phyloP scores from a whole-genome alignment of 2,797 vertebrate species.

The Sebastes hubbsi region DNA sequence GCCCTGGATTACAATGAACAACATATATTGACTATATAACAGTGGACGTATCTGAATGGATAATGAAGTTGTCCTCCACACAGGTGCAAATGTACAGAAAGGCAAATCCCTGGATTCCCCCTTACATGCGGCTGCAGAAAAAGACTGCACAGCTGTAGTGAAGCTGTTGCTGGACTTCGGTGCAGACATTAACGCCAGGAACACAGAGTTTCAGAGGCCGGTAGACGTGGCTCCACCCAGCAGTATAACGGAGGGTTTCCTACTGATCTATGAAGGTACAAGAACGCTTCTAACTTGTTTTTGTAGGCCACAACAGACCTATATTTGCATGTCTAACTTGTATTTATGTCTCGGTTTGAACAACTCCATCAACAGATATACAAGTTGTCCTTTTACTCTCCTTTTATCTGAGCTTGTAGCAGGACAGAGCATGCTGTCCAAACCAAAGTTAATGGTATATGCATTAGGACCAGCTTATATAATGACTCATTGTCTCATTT shows the following conservation, averaged over 20 bases:
- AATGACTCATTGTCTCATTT: neutral
- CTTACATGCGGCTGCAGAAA: constrained; percentile 90
- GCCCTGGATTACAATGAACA: neutral
- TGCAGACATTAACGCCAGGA: constrained; percentile 91
- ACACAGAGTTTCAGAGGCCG: constrained; percentile 88
- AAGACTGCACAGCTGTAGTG: constrained; percentile 86
- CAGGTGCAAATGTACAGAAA: constrained; percentile 93
- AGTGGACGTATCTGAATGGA: neutral
- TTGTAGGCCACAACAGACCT: neutral
- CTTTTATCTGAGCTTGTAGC: neutral
- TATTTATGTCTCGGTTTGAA: neutral
- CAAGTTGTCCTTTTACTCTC: neutral
- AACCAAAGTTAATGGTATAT: neutral
- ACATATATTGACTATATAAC: neutral
- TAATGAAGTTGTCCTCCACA: constrained; percentile 2
- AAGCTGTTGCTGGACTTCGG: constrained; percentile 93
- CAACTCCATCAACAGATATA: neutral
- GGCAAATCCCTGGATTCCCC: constrained; percentile 91
- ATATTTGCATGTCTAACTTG: neutral
- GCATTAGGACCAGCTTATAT: neutral
- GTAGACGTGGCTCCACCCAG: constrained; percentile 90
- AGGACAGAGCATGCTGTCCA: neutral
- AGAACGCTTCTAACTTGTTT: neutral
- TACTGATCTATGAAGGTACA: constrained; percentile 92
- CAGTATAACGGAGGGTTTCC: constrained; percentile 87